These are phyloP conservation scores for Butorides virescens DNA, from an alignment of 2,113 vertebrate species.

Conservation along the genomic window DNA sequence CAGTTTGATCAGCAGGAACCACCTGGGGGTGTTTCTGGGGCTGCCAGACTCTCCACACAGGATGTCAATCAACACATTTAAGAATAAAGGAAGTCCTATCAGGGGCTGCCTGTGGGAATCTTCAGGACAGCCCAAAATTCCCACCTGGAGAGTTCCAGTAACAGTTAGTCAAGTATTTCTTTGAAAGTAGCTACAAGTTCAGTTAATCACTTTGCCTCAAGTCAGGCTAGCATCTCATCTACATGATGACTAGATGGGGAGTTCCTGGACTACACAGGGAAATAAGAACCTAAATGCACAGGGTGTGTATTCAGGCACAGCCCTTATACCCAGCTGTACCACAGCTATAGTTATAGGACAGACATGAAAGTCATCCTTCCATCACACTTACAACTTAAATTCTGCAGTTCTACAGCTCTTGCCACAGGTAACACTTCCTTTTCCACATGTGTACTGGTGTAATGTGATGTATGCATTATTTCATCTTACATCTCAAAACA, in stretches of 20 bases:
- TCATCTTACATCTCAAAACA: neutral
- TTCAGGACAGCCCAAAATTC: neutral
- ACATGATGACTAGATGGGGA: neutral
- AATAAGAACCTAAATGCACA: neutral
- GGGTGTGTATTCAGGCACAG: neutral
- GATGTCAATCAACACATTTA: neutral
- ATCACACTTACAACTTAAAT: neutral
- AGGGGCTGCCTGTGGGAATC: neutral
- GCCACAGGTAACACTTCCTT: neutral
- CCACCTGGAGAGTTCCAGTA: neutral
- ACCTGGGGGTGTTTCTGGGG: neutral
- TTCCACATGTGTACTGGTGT: neutral
- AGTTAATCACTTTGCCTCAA: neutral
- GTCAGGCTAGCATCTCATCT: neutral
- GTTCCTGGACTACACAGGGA: neutral
- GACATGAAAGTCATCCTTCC: neutral
- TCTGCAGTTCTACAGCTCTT: neutral
- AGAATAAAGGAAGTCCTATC: neutral
- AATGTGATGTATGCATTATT: neutral
- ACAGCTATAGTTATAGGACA: neutral
- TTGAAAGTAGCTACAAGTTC: neutral
- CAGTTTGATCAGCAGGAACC: neutral
- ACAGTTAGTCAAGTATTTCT: neutral
- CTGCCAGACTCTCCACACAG: neutral
- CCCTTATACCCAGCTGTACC: neutral